phyloP scores from a whole-genome alignment of 2,113 vertebrate species.

The Gobiocypris rarus region DNA sequence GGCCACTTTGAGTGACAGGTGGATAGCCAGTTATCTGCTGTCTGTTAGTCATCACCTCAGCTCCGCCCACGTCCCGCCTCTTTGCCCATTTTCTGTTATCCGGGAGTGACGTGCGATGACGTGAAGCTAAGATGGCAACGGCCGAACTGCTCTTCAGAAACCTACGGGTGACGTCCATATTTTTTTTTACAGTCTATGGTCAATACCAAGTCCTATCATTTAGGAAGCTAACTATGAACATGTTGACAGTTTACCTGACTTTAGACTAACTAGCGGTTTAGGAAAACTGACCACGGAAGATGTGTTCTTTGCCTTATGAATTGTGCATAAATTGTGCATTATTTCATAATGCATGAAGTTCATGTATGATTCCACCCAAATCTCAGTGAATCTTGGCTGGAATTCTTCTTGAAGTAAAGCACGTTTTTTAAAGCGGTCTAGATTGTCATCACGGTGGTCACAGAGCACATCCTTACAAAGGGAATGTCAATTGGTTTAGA shows the following conservation, averaged over 20 bases:
- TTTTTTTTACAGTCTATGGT: too few relatives aligned
- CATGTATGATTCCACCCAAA: background rate
- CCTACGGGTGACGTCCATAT: too few relatives aligned
- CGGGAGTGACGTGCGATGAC: too few relatives aligned
- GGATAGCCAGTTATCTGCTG: too few relatives aligned
- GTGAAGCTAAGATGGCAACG: too few relatives aligned
- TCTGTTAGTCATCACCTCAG: too few relatives aligned
- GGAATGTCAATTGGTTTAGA: background rate
- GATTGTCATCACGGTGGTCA: conserved; percentile 14
- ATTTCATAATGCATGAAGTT: too few relatives aligned
- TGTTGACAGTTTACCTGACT: too few relatives aligned
- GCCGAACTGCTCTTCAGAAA: too few relatives aligned
- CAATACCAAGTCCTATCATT: background rate
- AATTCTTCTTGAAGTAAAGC: conserved; percentile 24
- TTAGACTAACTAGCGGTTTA: background rate
- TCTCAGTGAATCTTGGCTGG: background rate
- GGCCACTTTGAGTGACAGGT: too few relatives aligned
- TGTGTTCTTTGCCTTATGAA: background rate
- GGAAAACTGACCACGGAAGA: background rate
- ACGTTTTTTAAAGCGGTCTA: conserved; percentile 24
- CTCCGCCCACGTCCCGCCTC: too few relatives aligned
- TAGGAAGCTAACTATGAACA: background rate
- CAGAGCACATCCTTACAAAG: conserved; percentile 18
- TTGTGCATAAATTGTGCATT: background rate
- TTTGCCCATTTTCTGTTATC: too few relatives aligned